Base-by-base conservation (phyloP, 2,888 invertebrate species). In the Ormia ochracea region DNA sequence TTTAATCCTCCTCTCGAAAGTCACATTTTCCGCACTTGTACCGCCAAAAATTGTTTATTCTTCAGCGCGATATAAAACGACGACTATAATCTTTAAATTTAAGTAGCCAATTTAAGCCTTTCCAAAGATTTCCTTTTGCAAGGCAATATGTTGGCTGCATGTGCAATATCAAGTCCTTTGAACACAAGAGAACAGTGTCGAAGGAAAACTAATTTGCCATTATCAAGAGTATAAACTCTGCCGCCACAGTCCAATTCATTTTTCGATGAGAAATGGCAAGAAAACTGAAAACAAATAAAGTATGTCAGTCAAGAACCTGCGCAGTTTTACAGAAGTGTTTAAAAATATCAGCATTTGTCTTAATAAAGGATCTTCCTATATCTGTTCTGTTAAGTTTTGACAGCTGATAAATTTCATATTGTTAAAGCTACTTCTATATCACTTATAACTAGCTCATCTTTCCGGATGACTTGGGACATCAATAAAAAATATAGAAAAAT, bases 21-120 rank as follows among this genome's bases (percentile, higher is more conserved):
- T n/a, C n/a, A n/a, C n/a, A n/a, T n/a, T n/a, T n/a, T n/a, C n/a
- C n/a, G n/a, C n/a, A n/a, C n/a, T n/a, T n/a, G n/a, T n/a, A n/a
- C n/a, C n/a, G n/a, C n/a, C n/a, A n/a, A n/a, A n/a, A n/a, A n/a
- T n/a, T n/a, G n/a, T n/a, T n/a, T n/a, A n/a, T n/a, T n/a, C n/a
- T n/a, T n/a, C n/a, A n/a, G n/a, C n/a, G n/a, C n/a, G n/a, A n/a
- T n/a, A n/a, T n/a, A n/a, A n/a, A n/a, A n/a, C n/a, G n/a, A n/a
- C n/a, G n/a, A 21, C 28, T 48, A 33, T 59, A 48, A 43, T 61
- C 70, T 70, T 48, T n/a, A 63, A 63, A 48, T 10, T 59, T 50
- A 72, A 59, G 52, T 61, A 36, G 0, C 38, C 41, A 12, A 41
- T 61, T n/a, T n/a, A n/a, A n/a, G n/a, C 50, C 10, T 41, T 58